phyloP scores from a whole-genome alignment of 1,140 invertebrate genomes.

The Bemisia tabaci region DNA sequence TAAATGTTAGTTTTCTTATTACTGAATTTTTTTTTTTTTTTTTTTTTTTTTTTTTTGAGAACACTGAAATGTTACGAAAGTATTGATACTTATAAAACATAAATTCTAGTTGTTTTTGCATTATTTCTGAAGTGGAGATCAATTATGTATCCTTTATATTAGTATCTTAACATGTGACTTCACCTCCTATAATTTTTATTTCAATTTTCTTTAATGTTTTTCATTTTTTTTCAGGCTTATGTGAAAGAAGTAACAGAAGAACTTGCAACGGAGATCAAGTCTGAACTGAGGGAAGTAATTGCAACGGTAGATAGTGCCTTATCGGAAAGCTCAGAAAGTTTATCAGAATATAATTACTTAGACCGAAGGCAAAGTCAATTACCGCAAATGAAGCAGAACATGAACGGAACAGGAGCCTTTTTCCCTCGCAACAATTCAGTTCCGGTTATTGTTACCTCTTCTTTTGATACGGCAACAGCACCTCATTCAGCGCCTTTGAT shows the following conservation, averaged over 20 bases:
- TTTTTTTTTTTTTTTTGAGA: no score
- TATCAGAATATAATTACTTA: not conserved
- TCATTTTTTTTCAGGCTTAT: constrained; percentile 44
- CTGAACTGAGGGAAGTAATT: constrained; percentile 62
- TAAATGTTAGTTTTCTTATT: no score
- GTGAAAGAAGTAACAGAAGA: constrained; percentile 61
- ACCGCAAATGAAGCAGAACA: not conserved
- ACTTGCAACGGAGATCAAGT: constrained; percentile 63
- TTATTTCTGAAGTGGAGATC: no score
- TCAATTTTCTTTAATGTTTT: not conserved
- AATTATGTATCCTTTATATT: no score
- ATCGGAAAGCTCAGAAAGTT: constrained; percentile 38
- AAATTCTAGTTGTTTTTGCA: no score
- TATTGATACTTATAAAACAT: no score
- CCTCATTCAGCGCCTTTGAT: not conserved
- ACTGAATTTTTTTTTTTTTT: no score
- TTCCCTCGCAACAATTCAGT: constrained; percentile 9
- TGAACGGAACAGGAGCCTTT: not conserved
- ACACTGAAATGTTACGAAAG: no score
- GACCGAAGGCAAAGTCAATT: not conserved
- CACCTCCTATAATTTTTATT: no score
- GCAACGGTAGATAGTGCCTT: constrained; percentile 60
- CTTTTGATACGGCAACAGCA: not conserved
- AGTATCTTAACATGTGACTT: no score
- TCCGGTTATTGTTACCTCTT: constrained; percentile 4